Evolutionary conservation across 2,113 vertebrate genomes (phyloP).

Genomic region (Strix uralensis): DNA sequence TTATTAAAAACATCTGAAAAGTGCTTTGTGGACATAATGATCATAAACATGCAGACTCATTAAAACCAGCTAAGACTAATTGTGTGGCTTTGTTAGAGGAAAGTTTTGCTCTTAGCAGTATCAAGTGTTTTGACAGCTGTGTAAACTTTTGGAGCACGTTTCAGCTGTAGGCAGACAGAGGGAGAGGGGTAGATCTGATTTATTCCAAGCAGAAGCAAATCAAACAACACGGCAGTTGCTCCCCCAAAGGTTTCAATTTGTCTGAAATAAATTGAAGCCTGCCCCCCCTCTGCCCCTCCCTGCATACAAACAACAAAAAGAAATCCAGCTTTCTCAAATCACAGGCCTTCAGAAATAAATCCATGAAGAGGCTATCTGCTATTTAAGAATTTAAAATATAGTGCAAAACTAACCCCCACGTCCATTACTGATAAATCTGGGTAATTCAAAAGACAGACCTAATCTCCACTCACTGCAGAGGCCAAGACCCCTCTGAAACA

Average conservation of each 20-base stretch:
- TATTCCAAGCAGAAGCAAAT: neutral
- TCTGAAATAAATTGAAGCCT: neutral
- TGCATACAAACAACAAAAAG: neutral
- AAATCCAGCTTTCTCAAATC: neutral
- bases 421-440: neutral
- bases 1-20: conserved; percentile 3
- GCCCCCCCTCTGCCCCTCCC: neutral
- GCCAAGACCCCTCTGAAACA: neutral
- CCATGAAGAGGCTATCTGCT: neutral
- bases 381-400: neutral
- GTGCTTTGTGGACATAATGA: neutral
- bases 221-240: neutral
- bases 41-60: neutral
- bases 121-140: conserved; percentile 18
- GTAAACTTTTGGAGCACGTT: neutral
- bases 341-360: neutral
- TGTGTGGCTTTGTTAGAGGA: neutral
- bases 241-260: neutral
- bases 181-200: neutral
- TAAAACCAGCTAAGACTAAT: neutral
- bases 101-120: neutral
- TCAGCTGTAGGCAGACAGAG: neutral
- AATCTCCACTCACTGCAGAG: neutral
- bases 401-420: neutral
- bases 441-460: neutral